Conservation (phyloP, 2,113 vertebrate species). For the Apodemus speciosus region DNA sequence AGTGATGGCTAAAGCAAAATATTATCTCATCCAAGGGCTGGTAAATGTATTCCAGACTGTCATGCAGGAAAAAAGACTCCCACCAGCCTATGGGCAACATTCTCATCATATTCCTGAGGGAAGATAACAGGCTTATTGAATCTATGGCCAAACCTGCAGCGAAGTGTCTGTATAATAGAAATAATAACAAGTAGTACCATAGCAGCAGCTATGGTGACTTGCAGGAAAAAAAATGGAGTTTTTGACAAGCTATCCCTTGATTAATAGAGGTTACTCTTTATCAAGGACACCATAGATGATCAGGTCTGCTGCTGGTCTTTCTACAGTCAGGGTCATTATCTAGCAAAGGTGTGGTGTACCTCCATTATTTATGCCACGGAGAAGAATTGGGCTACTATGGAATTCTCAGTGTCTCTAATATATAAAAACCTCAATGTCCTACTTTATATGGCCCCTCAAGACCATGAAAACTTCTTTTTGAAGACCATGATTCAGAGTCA, state of each 20-base stretch:
- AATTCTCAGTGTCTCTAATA: conserved; percentile 91
- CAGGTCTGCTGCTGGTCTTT: conserved; percentile 95
- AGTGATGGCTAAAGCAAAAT: conserved; percentile 94
- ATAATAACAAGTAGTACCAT: conserved; percentile 98
- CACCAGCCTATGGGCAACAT: conserved; percentile 92
- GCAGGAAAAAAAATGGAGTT: conserved; percentile 94
- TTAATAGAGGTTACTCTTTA: conserved; percentile 94
- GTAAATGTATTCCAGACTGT: conserved; percentile 91
- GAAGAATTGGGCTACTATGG: conserved; percentile 93
- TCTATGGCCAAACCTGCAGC: neutral
- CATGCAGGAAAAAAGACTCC: conserved; percentile 90
- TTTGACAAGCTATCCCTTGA: conserved; percentile 95
- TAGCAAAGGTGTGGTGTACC: conserved; percentile 92
- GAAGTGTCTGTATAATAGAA: conserved; percentile 82
- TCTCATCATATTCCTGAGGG: conserved; percentile 93
- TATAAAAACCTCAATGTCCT: conserved; percentile 91
- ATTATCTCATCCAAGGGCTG: conserved; percentile 92
- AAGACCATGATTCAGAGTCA: conserved; percentile 90
- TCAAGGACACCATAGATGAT: conserved; percentile 95
- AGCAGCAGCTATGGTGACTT: conserved; percentile 97
- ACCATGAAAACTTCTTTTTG: conserved; percentile 90
- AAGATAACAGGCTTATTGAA: conserved; percentile 90
- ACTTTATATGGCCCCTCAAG: conserved; percentile 89
- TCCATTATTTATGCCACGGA: conserved; percentile 92
- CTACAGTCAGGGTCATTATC: conserved; percentile 90